Evolutionary conservation across 2,888 invertebrate genomes (phyloP), one percentile per base, ranked within the genome.

Genomic region (Cotesia congregata): DNA sequence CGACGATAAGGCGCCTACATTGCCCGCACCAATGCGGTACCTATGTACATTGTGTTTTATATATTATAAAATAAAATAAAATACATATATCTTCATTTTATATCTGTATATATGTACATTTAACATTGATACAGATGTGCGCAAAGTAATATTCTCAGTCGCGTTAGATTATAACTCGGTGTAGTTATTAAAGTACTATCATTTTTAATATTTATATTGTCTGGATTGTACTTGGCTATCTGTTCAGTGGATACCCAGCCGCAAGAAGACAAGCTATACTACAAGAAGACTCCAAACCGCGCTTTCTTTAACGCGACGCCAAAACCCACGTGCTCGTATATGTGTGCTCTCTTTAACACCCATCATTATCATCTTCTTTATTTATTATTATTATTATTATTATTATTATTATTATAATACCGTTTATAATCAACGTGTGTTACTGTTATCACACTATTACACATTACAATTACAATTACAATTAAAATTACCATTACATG

Each of bases 1-100:
- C 62, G 68, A 77, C 76, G 76, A 77, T 77, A 77, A 73, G 76
- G 73, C 76, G 76, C 76, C 76, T 72, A 64, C 73, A 77, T 77
- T 77, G 73, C 76, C 50, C 73, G 71, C 62, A 76, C 76, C 72
- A 61, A 77, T 73, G 68, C 69, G 69, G 73, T 76, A 60, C 64
- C 20, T 64, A 61, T 30, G 12, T 60, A 72, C 69, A 64, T 72
- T 73, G 76, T 77, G 76, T 73, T 38, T 61, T 39, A 61, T 61
- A 30, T 62, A 68, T 59, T 59, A n/a, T 30, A 30, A 30, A 41
- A 40, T 38, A 67, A 30, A 67, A 9, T 17, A 17, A 38, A 30
- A 67, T 30, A 30, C 2, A 68, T 68, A 68, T 40, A 67, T 38
- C 39, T 67, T n/a, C 67, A 67, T 39, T 2, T 40, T 39, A 30